Conservation (phyloP, 1,140 invertebrate genomes). For the Zaprionus lachaisei region DNA sequence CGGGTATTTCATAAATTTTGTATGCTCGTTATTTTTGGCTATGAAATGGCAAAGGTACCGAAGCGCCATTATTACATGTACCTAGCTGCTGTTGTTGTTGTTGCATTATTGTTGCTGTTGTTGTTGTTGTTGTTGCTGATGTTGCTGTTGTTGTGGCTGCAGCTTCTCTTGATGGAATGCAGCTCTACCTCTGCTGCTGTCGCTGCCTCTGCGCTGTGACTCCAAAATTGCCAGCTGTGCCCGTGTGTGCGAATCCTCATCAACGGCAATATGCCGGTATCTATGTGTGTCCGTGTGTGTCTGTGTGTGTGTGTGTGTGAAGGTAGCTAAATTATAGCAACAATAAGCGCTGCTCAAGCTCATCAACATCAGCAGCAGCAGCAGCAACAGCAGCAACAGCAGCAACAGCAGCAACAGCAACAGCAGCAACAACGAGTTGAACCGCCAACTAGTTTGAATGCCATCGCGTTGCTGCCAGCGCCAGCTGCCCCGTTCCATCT, state of each 20-base stretch:
- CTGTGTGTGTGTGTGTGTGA: constrained; percentile 7
- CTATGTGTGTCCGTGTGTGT: constrained; percentile 8
- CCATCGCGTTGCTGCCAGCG: neutral
- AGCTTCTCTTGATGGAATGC: constrained; percentile 3
- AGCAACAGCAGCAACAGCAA: constrained; percentile 20
- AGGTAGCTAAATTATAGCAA: constrained; percentile 40
- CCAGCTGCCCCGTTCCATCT: neutral
- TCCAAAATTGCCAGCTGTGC: constrained; percentile 7
- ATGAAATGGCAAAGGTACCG: constrained; percentile 65
- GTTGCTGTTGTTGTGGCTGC: neutral
- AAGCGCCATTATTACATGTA: constrained; percentile 38
- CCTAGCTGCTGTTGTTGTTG: constrained; percentile 25
- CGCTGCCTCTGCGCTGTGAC: neutral
- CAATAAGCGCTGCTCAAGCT: constrained; percentile 35
- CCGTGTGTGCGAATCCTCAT: constrained; percentile 4
- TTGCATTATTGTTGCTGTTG: constrained; percentile 14
- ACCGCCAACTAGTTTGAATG: constrained; percentile 50
- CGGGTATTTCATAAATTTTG: constrained; percentile 70
- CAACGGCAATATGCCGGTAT: constrained; percentile 12
- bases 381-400: constrained; percentile 17
- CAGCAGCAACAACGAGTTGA: constrained; percentile 37
- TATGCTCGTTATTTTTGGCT: constrained; percentile 74
- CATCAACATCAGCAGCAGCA: constrained; percentile 35
- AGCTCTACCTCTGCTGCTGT: neutral
- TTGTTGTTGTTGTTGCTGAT: constrained; percentile 14